phyloP scores from a whole-genome alignment of 2,888 invertebrate genomes.

The Branchellion lobata region DNA sequence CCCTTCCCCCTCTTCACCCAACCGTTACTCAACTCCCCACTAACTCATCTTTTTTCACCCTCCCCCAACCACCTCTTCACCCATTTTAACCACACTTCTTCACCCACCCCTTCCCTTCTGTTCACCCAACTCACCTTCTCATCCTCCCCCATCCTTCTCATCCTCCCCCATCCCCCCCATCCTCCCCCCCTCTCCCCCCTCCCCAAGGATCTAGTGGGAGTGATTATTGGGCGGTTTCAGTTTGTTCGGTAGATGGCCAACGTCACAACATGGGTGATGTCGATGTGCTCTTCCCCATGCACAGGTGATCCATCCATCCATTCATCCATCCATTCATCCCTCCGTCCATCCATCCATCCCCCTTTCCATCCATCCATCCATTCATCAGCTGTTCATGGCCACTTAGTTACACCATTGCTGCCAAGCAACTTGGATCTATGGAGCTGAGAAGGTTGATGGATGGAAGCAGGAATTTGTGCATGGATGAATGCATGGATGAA shows the following conservation, averaged over 20 bases:
- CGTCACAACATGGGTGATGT: slow-evolving; percentile 72
- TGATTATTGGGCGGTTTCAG: slow-evolving; percentile 89
- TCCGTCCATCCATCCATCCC: too few species aligned
- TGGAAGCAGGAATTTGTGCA: too few species aligned
- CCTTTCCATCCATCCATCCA: too few species aligned
- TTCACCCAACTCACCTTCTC: too few species aligned
- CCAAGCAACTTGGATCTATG: slow-evolving; percentile 84
- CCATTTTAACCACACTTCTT: too few species aligned
- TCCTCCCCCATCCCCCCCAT: neutral
- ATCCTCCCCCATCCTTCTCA: neutral
- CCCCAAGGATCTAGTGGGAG: slow-evolving; percentile 61
- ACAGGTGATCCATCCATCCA: slow-evolving; percentile 66
- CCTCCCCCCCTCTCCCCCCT: neutral
- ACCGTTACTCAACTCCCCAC: too few species aligned
- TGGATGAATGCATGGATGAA: neutral
- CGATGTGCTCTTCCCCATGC: slow-evolving; percentile 85
- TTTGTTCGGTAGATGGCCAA: slow-evolving; percentile 95
- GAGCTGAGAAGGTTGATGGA: slow-evolving; percentile 86
- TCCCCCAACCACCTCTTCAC: too few species aligned
- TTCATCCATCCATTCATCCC: too few species aligned
- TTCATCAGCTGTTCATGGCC: slow-evolving; percentile 72
- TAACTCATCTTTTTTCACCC: too few species aligned
- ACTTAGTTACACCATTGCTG: slow-evolving; percentile 88
- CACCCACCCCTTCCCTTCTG: too few species aligned
- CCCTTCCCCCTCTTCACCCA: too few species aligned